A percentile compares a stretch with the other conserved stretches of the same genome.
These are phyloP conservation scores for Panurus biarmicus DNA, from an alignment of 2,113 vertebrate species.

Conservation along the genomic window DNA sequence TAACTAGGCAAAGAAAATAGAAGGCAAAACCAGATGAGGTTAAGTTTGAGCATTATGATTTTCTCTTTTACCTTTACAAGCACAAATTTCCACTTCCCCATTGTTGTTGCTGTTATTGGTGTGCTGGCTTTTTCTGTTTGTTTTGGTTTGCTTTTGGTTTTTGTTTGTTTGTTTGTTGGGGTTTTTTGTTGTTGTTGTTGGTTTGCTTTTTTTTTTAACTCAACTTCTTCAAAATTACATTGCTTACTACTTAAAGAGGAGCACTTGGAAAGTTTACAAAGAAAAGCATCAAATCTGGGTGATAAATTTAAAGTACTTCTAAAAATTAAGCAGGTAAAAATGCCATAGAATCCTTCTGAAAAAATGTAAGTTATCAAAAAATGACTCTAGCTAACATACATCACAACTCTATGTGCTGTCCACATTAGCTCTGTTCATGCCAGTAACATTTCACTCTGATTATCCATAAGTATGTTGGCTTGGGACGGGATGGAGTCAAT, in stretches of 20 bases:
- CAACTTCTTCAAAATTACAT: not conserved
- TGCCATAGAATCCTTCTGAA: not conserved
- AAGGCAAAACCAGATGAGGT: not conserved
- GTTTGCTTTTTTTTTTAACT: not conserved
- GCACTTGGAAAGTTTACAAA: not conserved
- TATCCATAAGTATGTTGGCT: not conserved
- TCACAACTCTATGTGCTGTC: not conserved
- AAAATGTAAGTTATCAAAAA: not conserved
- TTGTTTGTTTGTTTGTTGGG: not conserved
- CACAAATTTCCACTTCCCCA: not conserved
- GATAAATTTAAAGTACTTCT: not conserved
- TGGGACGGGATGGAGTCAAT: not conserved
- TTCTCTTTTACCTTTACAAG: not conserved
- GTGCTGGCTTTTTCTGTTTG: fast-evolving
- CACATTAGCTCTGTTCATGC: not conserved
- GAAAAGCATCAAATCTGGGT: not conserved
- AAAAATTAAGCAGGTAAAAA: not conserved
- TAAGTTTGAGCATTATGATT: not conserved
- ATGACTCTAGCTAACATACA: not conserved
- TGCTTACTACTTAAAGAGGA: not conserved
- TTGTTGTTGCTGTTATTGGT: fast-evolving
- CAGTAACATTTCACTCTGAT: not conserved
- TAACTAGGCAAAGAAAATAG: constrained; percentile 70
- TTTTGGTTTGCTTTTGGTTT: not conserved
- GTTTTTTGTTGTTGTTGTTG: not conserved